Evolutionary conservation across 2,797 vertebrate genomes (phyloP).

Genomic region (Sylvilagus floridanus): DNA sequence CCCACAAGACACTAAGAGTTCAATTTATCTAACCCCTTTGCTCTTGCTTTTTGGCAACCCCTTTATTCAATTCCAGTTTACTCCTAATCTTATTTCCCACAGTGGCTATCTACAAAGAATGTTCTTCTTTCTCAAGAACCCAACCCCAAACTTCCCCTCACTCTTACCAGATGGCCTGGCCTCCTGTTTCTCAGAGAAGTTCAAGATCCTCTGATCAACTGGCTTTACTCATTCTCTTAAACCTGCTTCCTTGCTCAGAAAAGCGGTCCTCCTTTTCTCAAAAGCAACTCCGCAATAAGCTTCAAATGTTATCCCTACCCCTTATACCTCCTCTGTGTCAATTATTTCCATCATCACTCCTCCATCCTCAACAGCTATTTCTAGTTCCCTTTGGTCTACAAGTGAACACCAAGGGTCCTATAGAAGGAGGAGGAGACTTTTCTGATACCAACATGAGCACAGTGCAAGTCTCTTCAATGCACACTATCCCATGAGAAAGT

Average conservation of each 20-base stretch:
- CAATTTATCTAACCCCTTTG: constrained; percentile 46
- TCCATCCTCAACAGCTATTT: neutral
- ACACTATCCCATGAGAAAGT: neutral
- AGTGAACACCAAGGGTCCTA: neutral
- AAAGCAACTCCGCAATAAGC: neutral
- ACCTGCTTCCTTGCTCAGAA: neutral
- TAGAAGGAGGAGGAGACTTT: neutral
- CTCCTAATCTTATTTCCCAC: constrained; percentile 77
- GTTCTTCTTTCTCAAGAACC: constrained; percentile 71
- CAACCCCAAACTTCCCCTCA: constrained; percentile 63
- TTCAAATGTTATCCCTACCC: neutral
- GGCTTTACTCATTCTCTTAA: neutral
- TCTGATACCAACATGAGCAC: neutral
- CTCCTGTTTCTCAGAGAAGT: constrained; percentile 22
- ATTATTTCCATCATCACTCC: neutral
- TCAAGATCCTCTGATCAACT: constrained; percentile 30
- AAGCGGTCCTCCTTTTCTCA: neutral
- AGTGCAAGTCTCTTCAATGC: neutral
- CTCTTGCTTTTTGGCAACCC: constrained; percentile 66
- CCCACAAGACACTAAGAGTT: constrained; percentile 64
- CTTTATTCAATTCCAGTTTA: constrained; percentile 54
- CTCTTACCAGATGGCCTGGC: constrained; percentile 60
- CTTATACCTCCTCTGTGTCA: neutral
- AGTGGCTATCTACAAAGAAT: constrained; percentile 71
- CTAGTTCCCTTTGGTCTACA: neutral